Base-by-base conservation (phyloP, 1,140 invertebrate genomes). In the Cherax destructor region DNA sequence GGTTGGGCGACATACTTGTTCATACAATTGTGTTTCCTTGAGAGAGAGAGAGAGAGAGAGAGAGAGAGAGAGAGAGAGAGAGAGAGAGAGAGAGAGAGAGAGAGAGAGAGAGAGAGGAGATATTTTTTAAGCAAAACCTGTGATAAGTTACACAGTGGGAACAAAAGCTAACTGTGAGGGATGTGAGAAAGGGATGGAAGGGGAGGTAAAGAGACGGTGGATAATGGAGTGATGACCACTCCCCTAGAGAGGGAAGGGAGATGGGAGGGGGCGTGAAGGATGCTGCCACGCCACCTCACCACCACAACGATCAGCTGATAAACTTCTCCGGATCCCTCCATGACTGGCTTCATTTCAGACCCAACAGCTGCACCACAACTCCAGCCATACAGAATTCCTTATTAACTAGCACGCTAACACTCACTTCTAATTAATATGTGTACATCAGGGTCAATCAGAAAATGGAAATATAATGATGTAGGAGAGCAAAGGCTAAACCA, bases 241-340 rank as follows among this genome's bases (percentile, higher is more conserved):
- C 6, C 52, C 52, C 52, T 56, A 7, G 6, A 1, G 11, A 56
- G 24, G 65, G 65, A 13, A 74, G 5, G 24, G 69, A 5, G 69
- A 6, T 9, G 13, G n/a, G 3, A n/a, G 7, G 69, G 69, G 69
- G 69, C 69, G 69, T 74, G 69, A 74, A 74, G 69, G 69, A 74
- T 7, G 69, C 69, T 24, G 69, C 24, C 69, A 24, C 69, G 0
- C 69, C 69, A 9, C 69, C 1, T 11, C 21, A 74, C 30, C 69
- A 74, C 69, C 69, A 74, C 69, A 21, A 11, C 69, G n/a, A 74
- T 74, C 69, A 74, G 24, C 69, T 74, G 69, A 74, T 74, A 74
- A 3, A 24, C 69, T 74, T 5, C 5, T 74, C 21, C 69, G 69
- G 24, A 74, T 69, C 69, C 10, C 0, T 21, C 13, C 61, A 5